These are phyloP conservation scores for Mionectes macconnelli DNA, from an alignment of 2,113 vertebrate species.

Conservation along the genomic window DNA sequence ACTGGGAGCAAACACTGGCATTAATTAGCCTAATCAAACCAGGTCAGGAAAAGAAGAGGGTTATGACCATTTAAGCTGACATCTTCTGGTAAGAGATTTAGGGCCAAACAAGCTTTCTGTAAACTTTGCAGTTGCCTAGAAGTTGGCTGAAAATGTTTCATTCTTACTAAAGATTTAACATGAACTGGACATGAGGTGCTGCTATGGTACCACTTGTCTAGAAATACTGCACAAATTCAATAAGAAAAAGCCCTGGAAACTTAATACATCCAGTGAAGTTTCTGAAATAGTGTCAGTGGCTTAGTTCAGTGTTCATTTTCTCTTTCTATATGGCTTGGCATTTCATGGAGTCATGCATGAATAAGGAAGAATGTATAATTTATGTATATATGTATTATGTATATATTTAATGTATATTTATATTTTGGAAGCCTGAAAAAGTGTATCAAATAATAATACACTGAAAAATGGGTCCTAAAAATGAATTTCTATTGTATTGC, in stretches of 20 bases:
- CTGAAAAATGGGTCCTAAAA: neutral
- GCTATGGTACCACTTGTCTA: neutral
- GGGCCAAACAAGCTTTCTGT: neutral
- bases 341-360: neutral
- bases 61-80: neutral
- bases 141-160: neutral
- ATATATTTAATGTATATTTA: neutral
- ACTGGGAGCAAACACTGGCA: neutral
- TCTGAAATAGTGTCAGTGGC: neutral
- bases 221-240: neutral
- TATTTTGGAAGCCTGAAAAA: neutral
- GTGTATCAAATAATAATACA: neutral
- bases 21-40: conserved; percentile 12
- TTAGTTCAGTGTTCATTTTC: neutral
- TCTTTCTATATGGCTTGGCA: neutral
- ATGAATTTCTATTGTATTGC: neutral
- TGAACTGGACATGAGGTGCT: neutral
- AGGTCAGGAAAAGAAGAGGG: neutral
- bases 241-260: neutral
- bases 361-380: neutral
- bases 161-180: neutral
- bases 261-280: neutral
- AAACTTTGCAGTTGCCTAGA: neutral
- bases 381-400: neutral
- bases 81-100: neutral